Percentiles rank a stretch among this genome's conserved stretches.
Conservation (phyloP, 2,888 invertebrate species). For the Euspilapteryx auroguttella region DNA sequence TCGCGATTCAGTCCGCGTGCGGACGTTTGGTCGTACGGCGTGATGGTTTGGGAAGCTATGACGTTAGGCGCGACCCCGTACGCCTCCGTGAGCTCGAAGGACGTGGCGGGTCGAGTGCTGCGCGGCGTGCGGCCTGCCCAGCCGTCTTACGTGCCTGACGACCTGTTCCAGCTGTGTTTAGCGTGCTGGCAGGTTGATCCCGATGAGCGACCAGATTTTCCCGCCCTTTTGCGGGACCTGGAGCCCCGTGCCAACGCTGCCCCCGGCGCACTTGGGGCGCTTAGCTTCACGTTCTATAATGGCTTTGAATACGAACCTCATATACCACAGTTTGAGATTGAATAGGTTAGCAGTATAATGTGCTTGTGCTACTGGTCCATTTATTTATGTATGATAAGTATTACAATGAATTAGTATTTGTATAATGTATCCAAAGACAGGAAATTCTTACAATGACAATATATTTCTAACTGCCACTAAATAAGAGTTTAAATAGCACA, state of each 20-base stretch:
- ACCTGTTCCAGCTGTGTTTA: constrained; percentile 78
- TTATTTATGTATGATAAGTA: no score
- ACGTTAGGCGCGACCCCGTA: constrained; percentile 81
- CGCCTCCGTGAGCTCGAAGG: constrained; percentile 66
- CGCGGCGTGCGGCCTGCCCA: constrained; percentile 74
- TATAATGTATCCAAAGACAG: no score
- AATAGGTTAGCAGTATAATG: no score
- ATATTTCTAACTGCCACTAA: no score
- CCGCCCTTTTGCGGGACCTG: constrained; percentile 56
- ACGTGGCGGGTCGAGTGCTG: constrained; percentile 68
- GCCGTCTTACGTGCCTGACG: constrained; percentile 73
- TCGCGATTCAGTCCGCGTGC: constrained; percentile 70
- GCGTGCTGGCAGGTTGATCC: constrained; percentile 85
- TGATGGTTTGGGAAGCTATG: constrained; percentile 81
- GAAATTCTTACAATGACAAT: no score
- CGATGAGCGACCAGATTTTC: constrained; percentile 76
- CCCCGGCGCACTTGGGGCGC: constrained; percentile 25
- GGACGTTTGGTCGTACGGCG: constrained; percentile 84
- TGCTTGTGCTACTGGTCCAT: no score
- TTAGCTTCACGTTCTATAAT: constrained; percentile 49
- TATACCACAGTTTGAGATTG: constrained; percentile 41
- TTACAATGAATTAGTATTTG: no score
- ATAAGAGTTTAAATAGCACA: no score
- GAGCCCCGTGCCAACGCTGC: constrained; percentile 29
- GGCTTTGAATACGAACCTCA: constrained; percentile 46